Base-by-base conservation (phyloP, 2,797 vertebrate species). In the Falco concolor region DNA sequence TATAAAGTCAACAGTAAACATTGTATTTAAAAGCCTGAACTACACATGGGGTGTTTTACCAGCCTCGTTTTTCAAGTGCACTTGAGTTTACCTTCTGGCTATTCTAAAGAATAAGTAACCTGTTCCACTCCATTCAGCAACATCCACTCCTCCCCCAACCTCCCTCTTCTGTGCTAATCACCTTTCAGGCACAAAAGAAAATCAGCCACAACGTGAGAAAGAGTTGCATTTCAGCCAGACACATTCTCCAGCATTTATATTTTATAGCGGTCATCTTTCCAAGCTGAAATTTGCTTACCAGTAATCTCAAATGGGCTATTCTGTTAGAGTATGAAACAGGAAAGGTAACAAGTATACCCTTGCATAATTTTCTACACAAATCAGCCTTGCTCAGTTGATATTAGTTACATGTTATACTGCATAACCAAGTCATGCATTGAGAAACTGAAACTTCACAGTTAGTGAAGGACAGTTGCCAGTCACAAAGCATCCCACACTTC, bases 71-170 rank as follows among this genome's bases (percentile, higher is more conserved):
- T 93, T 68, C 65, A 68, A 90, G 69, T 68, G 89, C 45, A 65
- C 44, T 92, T 60, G 40, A 79, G 44, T 91, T 95, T 92, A 73
- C 95, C 93, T 92, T 85, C 81, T 87, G 93, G 72, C 82, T 91
- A 45, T 87, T 83, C 61, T 84, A 40, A 87, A 92, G 63, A 92
- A 92, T 82, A 27, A 94, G 54, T 76, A 93, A 95, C 80, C 70
- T 45, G 3, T 78, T 94, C 69, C 80, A 84, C 49, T 52, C 54
- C 42, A 34, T 69, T 81, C 94, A 84, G 54, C 59, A 88, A 60
- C n/a, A 88, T 22, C 34, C 57, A 63, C 56, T 92, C 56, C 53
- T 83, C 40, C 76, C 74, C 64, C 60, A 76, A 0, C 5, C 25
- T 87, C 72, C 19, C 8, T 63, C 61, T 40, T 57, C 61, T 24